Evolutionary conservation across 2,113 vertebrate species (phyloP), one percentile per base, ranked within the genome.

Genomic region (Stigmatopora argus): DNA sequence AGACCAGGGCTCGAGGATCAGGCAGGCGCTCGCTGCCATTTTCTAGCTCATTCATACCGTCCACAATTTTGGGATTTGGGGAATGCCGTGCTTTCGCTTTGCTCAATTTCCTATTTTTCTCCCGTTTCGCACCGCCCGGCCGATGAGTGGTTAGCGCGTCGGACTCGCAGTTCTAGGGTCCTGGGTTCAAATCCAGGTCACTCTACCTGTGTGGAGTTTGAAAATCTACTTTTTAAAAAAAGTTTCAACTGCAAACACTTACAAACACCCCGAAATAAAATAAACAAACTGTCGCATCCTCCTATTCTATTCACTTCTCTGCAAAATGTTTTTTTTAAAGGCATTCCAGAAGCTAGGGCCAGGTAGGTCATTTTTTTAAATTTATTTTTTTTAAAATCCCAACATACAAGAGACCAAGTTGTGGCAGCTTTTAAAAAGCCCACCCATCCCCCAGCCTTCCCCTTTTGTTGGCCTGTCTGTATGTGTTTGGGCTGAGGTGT

Each of bases 401-500:
- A 60, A 19, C 34, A 55, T 49, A 52, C 51, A 57, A 57, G 70
- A 56, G 53, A 77, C 23, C 23, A 48, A 47, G 11, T 66, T 51
- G 34, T 31, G 26, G 26, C 21, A 48, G 60, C 58, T 69, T 73
- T 74, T 74, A 44, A 62, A 62, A 71, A 69, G 69, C 62, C 67
- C 62, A 51, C 67, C 71, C 72, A 14, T 52, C 74, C 70, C 73
- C 75, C 74, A 69, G 72, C 75, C 75, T 19, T 51, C 60, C 48
- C 35, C 67, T 66, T 75, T 64, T 69, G 68, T 80, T 48, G 44
- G 65, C 53, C 53, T 78, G 66, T 68, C 64, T 65, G 47, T 26
- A 47, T 68, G 69, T 38, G 58, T 73, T 66, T 19, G 53, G 67
- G 69, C 74, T 58, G 69, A 69, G 71, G 77, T 85, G 82, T 31